A percentile compares a stretch with the other conserved stretches of the same genome.
Evolutionary conservation across 2,113 vertebrate species (phyloP).

Genomic region (Ancistrus triradiatus): DNA sequence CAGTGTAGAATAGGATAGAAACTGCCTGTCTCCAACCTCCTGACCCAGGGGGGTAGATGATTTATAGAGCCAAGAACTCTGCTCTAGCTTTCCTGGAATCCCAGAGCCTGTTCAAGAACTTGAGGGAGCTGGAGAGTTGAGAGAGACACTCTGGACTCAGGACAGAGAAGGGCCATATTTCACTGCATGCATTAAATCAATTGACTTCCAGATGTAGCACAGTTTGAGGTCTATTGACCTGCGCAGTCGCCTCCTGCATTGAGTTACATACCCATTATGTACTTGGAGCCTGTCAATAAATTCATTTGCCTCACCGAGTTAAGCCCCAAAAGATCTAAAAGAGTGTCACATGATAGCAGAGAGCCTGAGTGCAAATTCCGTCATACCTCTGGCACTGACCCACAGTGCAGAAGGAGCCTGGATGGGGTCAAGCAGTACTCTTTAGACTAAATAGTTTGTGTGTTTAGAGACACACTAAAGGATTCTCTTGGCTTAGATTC

Average conservation of each 20-base stretch:
- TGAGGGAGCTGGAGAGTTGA: conserved; percentile 38
- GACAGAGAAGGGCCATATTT: conserved; percentile 57
- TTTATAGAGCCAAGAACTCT: conserved; percentile 60
- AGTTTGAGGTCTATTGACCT: conserved; percentile 30
- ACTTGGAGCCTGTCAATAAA: conserved; percentile 7
- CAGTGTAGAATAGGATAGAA: conserved; percentile 38
- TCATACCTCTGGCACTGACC: conserved; percentile 38
- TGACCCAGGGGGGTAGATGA: conserved; percentile 54
- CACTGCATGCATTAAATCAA: conserved; percentile 56
- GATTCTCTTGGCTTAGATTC: conserved; percentile 26
- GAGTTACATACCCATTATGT: conserved; percentile 33
- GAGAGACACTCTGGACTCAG: conserved; percentile 38
- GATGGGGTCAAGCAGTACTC: conserved; percentile 25
- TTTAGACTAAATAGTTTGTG: conserved; percentile 29
- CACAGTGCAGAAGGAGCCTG: conserved; percentile 25
- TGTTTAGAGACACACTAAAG: conserved; percentile 37
- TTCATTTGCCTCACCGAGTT: conserved; percentile 13
- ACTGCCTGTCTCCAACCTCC: conserved; percentile 36
- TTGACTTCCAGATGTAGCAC: conserved; percentile 43
- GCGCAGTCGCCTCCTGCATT: conserved; percentile 25
- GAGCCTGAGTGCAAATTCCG: conserved; percentile 39
- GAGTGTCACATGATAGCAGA: conserved; percentile 45
- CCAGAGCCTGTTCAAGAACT: conserved; percentile 29
- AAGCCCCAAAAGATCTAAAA: conserved; percentile 1
- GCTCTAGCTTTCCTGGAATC: conserved; percentile 65